phyloP scores from a whole-genome alignment of 2,113 vertebrate species.

The Felis chaus region DNA sequence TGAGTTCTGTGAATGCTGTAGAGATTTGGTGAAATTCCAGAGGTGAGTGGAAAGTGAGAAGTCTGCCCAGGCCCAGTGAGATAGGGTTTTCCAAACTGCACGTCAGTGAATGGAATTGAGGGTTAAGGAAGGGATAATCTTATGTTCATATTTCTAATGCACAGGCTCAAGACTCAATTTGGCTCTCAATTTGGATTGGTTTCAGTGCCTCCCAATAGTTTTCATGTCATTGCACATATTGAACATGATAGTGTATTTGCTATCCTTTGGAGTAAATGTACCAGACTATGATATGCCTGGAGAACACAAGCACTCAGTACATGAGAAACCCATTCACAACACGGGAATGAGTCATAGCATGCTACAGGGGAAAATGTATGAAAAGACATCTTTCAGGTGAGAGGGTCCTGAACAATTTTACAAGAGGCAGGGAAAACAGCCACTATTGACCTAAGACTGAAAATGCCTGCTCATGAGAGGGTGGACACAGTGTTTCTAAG shows the following conservation, averaged over 20 bases:
- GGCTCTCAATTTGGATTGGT: background rate
- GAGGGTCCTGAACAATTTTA: background rate
- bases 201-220: background rate
- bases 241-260: background rate
- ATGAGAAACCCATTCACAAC: background rate
- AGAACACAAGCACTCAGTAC: background rate
- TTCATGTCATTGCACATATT: background rate
- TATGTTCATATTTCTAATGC: background rate
- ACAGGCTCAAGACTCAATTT: background rate
- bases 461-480: background rate
- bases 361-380: background rate
- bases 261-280: background rate
- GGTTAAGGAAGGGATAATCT: background rate
- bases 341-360: background rate
- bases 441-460: background rate
- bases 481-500: background rate
- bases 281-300: background rate
- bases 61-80: background rate
- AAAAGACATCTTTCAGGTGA: background rate
- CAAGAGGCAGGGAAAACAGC: background rate
- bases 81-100: background rate
- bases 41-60: background rate
- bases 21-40: background rate
- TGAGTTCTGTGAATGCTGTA: background rate
- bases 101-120: background rate